phyloP scores from a whole-genome alignment of 2,797 vertebrate genomes.

The Sylvia borin region DNA sequence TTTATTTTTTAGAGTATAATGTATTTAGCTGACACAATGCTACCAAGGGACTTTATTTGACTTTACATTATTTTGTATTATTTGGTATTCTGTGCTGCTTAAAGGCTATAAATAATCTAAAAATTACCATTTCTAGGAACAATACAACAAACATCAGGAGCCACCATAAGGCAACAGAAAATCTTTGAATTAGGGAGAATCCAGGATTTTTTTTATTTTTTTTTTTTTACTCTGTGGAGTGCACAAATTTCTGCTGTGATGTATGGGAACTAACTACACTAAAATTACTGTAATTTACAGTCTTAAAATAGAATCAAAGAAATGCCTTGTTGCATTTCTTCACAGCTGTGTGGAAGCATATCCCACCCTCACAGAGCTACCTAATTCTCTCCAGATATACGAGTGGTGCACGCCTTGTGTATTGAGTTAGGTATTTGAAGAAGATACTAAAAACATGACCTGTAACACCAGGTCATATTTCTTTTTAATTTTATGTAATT shows the following conservation, averaged over 20 bases:
- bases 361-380: background rate
- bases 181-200: background rate
- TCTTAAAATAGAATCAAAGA: background rate
- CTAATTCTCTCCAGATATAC: background rate
- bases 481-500: background rate
- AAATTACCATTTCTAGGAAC: background rate
- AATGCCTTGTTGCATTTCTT: background rate
- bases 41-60: background rate
- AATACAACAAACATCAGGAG: background rate
- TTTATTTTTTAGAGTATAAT: background rate
- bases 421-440: background rate
- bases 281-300: background rate
- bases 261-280: background rate
- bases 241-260: background rate
- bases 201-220: no score
- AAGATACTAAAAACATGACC: background rate
- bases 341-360: background rate
- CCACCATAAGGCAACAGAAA: background rate
- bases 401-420: rapidly evolving
- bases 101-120: background rate
- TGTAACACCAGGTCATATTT: background rate
- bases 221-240: background rate
- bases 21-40: background rate
- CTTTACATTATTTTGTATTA: background rate
- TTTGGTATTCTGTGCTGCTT: background rate